Percentiles rank a stretch among this genome's conserved stretches.
These are phyloP conservation scores for Buceros bicornis DNA, from an alignment of 2,797 vertebrate species.

Conservation along the genomic window DNA sequence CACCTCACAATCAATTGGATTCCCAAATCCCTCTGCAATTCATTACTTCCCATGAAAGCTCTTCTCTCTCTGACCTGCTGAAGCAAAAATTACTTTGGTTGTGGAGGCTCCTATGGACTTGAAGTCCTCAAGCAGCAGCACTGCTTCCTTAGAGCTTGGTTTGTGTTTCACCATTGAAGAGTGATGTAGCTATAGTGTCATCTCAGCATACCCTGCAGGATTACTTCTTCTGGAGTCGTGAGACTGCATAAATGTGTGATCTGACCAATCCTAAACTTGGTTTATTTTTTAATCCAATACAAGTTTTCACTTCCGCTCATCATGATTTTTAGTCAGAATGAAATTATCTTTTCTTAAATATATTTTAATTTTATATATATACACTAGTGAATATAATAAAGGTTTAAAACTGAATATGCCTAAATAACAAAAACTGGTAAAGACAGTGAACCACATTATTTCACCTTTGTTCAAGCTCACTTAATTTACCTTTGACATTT, in stretches of 20 bases:
- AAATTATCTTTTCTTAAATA: background rate
- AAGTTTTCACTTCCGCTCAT: background rate
- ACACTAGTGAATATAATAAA: background rate
- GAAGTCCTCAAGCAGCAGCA: rapidly evolving
- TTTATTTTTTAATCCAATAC: background rate
- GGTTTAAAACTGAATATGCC: background rate
- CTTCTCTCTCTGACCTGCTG: background rate
- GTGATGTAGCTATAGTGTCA: too few relatives aligned
- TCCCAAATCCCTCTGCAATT: background rate
- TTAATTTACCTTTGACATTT: background rate
- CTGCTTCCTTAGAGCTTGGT: background rate
- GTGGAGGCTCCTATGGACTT: background rate
- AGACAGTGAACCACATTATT: background rate
- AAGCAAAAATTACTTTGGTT: background rate
- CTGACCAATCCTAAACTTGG: background rate
- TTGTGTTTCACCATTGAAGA: background rate
- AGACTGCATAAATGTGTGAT: background rate
- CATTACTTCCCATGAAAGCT: background rate
- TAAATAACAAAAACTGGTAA: background rate
- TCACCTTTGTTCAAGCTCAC: background rate
- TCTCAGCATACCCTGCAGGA: too few relatives aligned
- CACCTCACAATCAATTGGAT: background rate
- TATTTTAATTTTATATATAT: background rate
- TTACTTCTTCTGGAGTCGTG: background rate
- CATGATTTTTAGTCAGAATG: background rate